phyloP scores from a whole-genome alignment of 2,888 invertebrate species.

The Sericinus montela region DNA sequence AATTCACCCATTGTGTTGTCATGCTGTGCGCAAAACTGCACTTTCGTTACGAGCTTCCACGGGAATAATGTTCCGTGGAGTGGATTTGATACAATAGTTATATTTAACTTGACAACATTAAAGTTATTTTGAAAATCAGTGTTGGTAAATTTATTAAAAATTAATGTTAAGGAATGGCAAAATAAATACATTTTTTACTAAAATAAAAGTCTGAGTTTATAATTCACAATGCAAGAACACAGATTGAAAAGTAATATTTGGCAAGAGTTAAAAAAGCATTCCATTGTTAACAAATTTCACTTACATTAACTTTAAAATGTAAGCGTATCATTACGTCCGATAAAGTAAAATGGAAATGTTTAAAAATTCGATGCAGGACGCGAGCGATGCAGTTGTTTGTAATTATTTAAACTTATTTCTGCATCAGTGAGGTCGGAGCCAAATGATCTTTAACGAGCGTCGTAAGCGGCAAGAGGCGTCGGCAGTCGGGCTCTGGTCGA shows the following conservation, averaged over 20 bases:
- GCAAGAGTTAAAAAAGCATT: no score
- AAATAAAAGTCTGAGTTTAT: no score
- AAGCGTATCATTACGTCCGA: no score
- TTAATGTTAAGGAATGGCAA: no score
- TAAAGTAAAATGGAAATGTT: slow-evolving; percentile 1
- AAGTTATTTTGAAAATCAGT: no score
- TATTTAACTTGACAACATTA: no score
- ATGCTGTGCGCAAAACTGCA: slow-evolving; percentile 36
- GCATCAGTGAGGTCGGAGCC: slow-evolving; percentile 20
- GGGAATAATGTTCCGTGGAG: slow-evolving; percentile 39
- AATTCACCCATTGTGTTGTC: slow-evolving; percentile 23
- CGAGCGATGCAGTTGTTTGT: not conserved
- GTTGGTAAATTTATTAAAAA: no score
- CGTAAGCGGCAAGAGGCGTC: slow-evolving; percentile 7
- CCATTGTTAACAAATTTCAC: no score
- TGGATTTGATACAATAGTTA: not conserved
- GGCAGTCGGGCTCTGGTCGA: not conserved
- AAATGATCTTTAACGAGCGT: slow-evolving; percentile 8
- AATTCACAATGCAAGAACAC: no score
- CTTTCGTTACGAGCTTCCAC: slow-evolving; percentile 37
- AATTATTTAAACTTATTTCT: slow-evolving; percentile 15
- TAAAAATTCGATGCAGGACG: not conserved
- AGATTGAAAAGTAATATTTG: no score
- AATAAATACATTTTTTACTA: no score
- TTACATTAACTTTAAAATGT: no score